Percentiles rank a stretch among this genome's conserved stretches.
phyloP scores from a whole-genome alignment of 2,113 vertebrate species.

The Aplodontia rufa region DNA sequence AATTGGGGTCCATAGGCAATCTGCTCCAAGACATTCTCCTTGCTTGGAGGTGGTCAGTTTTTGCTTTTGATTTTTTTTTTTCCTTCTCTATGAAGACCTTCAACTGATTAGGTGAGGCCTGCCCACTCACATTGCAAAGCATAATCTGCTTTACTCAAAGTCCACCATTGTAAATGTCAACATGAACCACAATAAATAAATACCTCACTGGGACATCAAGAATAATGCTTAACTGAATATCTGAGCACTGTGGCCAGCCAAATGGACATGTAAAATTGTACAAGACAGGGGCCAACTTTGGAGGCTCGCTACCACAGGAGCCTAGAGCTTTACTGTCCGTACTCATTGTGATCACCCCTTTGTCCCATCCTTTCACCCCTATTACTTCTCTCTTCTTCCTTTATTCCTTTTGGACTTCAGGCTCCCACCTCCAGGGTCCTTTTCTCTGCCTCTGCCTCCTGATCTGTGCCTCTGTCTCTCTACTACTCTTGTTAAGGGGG shows the following conservation, averaged over 20 bases:
- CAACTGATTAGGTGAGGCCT: neutral
- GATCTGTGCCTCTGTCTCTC: neutral
- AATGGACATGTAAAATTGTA: neutral
- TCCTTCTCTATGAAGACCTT: neutral
- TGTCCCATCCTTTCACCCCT: neutral
- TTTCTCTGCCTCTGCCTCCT: neutral
- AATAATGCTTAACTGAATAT: neutral
- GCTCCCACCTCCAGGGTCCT: neutral
- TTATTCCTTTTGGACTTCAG: neutral
- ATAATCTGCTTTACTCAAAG: neutral
- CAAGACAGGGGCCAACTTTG: neutral
- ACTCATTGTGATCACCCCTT: neutral
- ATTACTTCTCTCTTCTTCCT: neutral
- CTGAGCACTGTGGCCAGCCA: neutral
- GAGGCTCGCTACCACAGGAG: neutral
- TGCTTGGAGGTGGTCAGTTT: neutral
- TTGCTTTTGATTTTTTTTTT: neutral
- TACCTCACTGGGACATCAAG: neutral
- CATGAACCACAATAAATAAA: neutral
- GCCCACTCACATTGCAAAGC: neutral
- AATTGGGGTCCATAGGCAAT: neutral
- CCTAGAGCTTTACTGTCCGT: neutral
- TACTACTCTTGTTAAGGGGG: neutral
- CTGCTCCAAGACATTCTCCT: neutral
- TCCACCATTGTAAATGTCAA: neutral